Conservation (phyloP, 2,888 invertebrate genomes). For the Agriopis aurantiaria region DNA sequence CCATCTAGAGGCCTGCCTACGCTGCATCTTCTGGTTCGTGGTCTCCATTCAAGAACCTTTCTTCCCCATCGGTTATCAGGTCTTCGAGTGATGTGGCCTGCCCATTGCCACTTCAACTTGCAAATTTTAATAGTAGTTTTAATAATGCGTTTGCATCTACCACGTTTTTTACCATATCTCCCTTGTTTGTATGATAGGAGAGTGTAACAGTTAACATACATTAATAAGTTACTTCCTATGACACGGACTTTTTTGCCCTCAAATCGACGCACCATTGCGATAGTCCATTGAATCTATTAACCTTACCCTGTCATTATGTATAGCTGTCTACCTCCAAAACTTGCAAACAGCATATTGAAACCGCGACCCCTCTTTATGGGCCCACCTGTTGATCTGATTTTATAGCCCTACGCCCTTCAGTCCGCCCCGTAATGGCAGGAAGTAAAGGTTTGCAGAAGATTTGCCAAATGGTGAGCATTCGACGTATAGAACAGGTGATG, state of each 20-base stretch:
- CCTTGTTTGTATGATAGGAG: too few species aligned
- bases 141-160: too few species aligned
- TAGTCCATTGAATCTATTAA: slow-evolving; percentile 8
- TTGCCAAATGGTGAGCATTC: slow-evolving; percentile 31
- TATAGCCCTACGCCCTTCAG: slow-evolving; percentile 26
- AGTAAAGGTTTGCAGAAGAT: slow-evolving; percentile 30
- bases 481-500: slow-evolving; percentile 28
- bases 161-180: too few species aligned
- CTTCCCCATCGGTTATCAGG: too few species aligned
- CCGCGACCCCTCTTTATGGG: slow-evolving; percentile 44
- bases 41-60: too few species aligned
- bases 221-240: too few species aligned
- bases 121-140: too few species aligned
- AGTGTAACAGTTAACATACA: too few species aligned
- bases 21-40: too few species aligned
- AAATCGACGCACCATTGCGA: neutral
- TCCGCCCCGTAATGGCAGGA: slow-evolving; percentile 28
- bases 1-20: too few species aligned
- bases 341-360: slow-evolving; percentile 47
- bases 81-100: too few species aligned
- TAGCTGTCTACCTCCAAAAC: slow-evolving; percentile 4
- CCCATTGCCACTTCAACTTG: too few species aligned
- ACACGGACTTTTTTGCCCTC: neutral
- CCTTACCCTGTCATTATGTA: neutral
- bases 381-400: slow-evolving; percentile 58